Base-by-base conservation (phyloP, 2,888 invertebrate genomes). In the Molorchus minor region DNA sequence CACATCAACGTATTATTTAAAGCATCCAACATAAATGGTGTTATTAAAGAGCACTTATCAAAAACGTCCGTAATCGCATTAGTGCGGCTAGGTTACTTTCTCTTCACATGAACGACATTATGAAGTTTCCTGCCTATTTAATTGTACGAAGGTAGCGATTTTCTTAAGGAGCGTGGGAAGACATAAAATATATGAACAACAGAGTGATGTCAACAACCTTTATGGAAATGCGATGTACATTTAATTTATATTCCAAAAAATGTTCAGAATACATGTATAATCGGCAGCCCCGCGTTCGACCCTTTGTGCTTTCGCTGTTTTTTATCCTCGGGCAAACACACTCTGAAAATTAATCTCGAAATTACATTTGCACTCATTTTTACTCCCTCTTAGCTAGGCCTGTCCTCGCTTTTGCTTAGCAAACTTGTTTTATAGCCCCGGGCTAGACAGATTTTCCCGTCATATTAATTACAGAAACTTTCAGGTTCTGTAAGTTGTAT, bases 361-460 rank as follows among this genome's bases (percentile, higher is more conserved):
- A 84, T 82, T 84, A 83, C 83, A 84, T 84, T 84, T 84, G 83
- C 82, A 82, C 80, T 79, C 79, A 83, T 83, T 83, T 83, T 84
- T 65, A 59, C 62, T 66, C 63, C 64, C 83, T 82, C 79, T 82
- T 78, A 54, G 51, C 60, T 51, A 63, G 60, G 63, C 69, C 63
- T 71, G 70, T 67, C 64, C 65, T 69, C 69, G 71, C 67, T 70
- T 62, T 69, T 64, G 67, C 70, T 67, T 64, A 64, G 65, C 68
- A 69, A 72, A 72, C 68, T 73, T 70, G 63, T 64, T 72, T 72
- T 70, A 70, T 66, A 57, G 72, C 73, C 64, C 38, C 40, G 41
- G 64, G 73, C 70, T 57, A 71, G 65, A 68, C 71, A 74, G 72
- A 71, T 72, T 74, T 73, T 71, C 70, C 66, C 69, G 72, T 73